Percentiles rank a stretch among this genome's conserved stretches.
phyloP scores from a whole-genome alignment of 2,113 vertebrate genomes.

The Boulengeromyrus knoepffleri region DNA sequence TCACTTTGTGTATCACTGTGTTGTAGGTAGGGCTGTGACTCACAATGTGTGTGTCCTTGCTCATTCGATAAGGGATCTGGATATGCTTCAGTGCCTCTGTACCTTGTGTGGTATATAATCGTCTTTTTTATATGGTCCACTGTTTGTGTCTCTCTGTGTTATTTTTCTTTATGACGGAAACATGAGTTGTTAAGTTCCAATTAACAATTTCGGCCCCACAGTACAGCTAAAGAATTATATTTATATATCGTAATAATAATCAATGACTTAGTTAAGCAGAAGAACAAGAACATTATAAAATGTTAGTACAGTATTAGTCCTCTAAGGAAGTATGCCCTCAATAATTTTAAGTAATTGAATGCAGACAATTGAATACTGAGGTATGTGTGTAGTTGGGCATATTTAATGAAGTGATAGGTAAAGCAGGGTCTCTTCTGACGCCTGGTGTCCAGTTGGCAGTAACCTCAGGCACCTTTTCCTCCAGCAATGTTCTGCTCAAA shows the following conservation, averaged over 20 bases:
- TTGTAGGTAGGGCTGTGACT: background rate
- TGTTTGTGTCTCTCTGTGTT: background rate
- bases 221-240: background rate
- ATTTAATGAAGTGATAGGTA: background rate
- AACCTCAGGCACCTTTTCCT: background rate
- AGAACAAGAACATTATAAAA: background rate
- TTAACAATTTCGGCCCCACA: background rate
- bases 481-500: background rate
- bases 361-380: background rate
- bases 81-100: background rate
- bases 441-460: background rate
- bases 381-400: background rate
- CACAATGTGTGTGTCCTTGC: background rate
- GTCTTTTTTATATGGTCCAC: background rate
- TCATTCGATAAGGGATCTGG: background rate
- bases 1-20: background rate
- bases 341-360: background rate
- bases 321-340: background rate
- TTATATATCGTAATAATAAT: background rate
- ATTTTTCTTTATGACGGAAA: background rate
- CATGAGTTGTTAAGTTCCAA: background rate
- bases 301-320: background rate
- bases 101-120: background rate
- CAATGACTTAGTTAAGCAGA: background rate
- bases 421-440: background rate